These are phyloP conservation scores for Octodon degus DNA, from an alignment of 2,113 vertebrate species.

Conservation along the genomic window DNA sequence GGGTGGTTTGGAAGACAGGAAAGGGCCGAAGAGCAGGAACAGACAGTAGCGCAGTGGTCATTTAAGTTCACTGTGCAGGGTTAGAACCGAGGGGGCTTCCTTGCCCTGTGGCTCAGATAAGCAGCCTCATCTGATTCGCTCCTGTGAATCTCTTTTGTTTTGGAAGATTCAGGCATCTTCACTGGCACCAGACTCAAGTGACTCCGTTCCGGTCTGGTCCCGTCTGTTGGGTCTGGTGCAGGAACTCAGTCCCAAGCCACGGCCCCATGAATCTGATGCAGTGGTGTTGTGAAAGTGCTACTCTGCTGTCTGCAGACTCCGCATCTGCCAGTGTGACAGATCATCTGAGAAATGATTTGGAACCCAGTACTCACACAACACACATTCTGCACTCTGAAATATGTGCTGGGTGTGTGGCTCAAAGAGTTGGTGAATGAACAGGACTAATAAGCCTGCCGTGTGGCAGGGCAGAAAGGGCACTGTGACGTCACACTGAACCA, in stretches of 20 bases:
- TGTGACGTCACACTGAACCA: not conserved
- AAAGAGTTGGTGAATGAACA: not conserved
- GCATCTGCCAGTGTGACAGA: not conserved
- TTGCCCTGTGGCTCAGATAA: not conserved
- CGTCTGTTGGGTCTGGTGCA: too few relatives aligned
- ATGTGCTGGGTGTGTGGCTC: not conserved
- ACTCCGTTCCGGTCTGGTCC: not conserved
- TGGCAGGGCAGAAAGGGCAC: not conserved
- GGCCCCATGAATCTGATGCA: too few relatives aligned
- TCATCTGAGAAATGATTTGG: not conserved
- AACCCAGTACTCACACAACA: not conserved
- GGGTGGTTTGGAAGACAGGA: not conserved
- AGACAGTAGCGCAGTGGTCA: fast-evolving
- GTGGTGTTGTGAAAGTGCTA: not conserved
- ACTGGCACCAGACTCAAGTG: not conserved
- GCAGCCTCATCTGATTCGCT: not conserved
- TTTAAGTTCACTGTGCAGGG: too few relatives aligned
- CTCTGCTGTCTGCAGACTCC: not conserved
- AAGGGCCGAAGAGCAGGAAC: not conserved
- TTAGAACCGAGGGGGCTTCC: not conserved
- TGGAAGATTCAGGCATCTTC: too few relatives aligned
- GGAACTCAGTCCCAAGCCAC: not conserved
- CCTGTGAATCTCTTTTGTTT: not conserved
- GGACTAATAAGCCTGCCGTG: not conserved
- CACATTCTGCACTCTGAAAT: not conserved